Base-by-base conservation (phyloP, 2,113 vertebrate species). In the Callaeas wilsoni region DNA sequence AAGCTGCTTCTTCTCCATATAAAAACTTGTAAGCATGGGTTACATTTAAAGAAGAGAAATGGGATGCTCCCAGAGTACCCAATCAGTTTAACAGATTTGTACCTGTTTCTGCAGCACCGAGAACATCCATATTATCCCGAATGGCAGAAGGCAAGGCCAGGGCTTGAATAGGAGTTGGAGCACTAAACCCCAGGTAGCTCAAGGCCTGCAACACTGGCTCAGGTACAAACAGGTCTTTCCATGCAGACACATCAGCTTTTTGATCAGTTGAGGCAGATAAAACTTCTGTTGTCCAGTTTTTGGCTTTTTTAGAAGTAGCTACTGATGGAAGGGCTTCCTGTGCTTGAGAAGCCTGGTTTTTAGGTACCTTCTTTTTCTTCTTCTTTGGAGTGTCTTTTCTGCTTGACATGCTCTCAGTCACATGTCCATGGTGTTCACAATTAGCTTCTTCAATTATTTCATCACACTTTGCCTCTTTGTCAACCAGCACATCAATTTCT, bases 91-190 rank as follows among this genome's bases (percentile, higher is more conserved):
- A 52, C 11, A 59, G 47, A 93, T 37, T 29, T 80, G 96, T 97
- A 99, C 99, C 99, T 75, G 99, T 99, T 98, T 99, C 99, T 35
- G 99, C 99, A 59, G 99, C 99, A 30, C 99, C 99, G 52, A 99
- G 98, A 71, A 99, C 95, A 89, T 99, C 99, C 98, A 99, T 97
- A 6, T 95, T 98, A 94, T 99, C 99, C 93, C 99, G 98, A 94
- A 99, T 99, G 17, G 99, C 99, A 53, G 99, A 97, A 35, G 99
- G 98, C 87, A 99, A 95, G 26, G 98, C 95, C 68, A 99, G 97
- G 46, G 99, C 99, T 96, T 99, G 99, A 92, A 99, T 99, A 7
- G 99, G 98, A 19, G 99, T 99, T 2, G 99, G 99, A 53, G 99
- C 98, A 74, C 98, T 98, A 93, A 99, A 99, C 4, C 99, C 99